Evolutionary conservation across 1,140 invertebrate species (phyloP), one percentile per base, ranked within the genome.

Genomic region (Lordiphosa collinella): DNA sequence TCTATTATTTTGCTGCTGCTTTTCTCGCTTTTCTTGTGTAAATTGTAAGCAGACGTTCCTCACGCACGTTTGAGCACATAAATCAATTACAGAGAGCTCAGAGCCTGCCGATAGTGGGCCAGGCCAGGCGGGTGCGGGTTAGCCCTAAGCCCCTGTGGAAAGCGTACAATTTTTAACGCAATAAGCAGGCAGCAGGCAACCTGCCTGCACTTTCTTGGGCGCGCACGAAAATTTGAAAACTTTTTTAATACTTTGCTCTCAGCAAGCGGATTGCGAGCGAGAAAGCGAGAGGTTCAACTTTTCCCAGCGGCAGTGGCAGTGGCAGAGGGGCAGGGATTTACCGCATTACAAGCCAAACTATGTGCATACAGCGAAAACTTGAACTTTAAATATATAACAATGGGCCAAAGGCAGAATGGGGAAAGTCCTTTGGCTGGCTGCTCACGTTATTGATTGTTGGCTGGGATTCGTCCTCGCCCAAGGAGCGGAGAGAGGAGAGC

Each of bases 21-120:
- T 37, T 8, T 14, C 6, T 8, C 12, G 18, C 12, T 43, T 18
- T 44, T 44, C 29, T 44, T 44, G 41, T 44, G 60, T 54, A 62
- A 75, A 82, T 59, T 75, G 71, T 76, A 66, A 76, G 75, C 75
- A 80, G 78, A 59, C 66, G 78, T 55, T 80, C 65, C 63, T 6
- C 22, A 80, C 75, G 75, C 74, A 79, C 74, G 74, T 74, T 75
- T 59, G 70, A 61, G 66, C 66, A 70, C 75, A 80, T 80, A 80
- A 80, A 80, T 80, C 75, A 80, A 80, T 80, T 80, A 80, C 75
- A 80, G 72, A 46, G 78, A 46, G 76, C 75, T 67, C 71, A 40
- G 54, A 38, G 12, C 11, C 49, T 53, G 47, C 50, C 49, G 37
- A 71, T 66, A 72, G 43, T 14, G 11, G 22, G 18, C 51, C 37